Evolutionary conservation across 2,113 vertebrate genomes (phyloP).

Genomic region (Vidua macroura): DNA sequence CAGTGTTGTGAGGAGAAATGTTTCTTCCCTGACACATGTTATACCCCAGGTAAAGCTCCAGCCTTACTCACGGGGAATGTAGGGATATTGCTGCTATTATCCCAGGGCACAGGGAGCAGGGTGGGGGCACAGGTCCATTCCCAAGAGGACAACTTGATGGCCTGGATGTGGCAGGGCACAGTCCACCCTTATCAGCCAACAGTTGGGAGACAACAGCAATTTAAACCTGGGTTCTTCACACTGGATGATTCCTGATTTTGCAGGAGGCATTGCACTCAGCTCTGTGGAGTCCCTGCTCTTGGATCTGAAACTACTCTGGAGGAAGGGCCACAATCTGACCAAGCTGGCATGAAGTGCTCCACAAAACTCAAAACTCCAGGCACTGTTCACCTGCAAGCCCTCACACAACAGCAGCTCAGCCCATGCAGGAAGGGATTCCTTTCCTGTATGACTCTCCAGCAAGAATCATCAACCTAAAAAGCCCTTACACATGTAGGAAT

Average conservation of each 20-base stretch:
- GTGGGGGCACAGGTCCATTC: neutral
- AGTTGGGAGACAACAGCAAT: neutral
- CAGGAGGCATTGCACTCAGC: neutral
- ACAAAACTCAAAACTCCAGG: neutral
- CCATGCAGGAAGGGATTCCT: neutral
- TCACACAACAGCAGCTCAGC: neutral
- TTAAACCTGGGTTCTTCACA: neutral
- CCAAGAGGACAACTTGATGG: rapidly evolving
- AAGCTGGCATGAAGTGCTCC: neutral
- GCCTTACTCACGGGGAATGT: rapidly evolving
- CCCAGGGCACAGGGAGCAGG: neutral
- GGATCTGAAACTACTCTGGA: neutral
- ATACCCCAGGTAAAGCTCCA: neutral
- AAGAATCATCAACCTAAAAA: neutral
- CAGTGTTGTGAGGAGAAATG: neutral
- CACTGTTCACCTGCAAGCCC: neutral
- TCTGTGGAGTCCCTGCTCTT: neutral
- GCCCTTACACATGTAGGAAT: neutral
- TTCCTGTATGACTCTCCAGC: neutral
- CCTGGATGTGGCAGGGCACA: neutral
- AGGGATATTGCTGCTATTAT: neutral
- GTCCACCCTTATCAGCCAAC: neutral
- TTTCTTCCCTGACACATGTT: neutral
- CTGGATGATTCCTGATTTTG: neutral
- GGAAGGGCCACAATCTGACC: neutral